Conservation (phyloP, 1,140 invertebrate species). For the Manduca sexta region DNA sequence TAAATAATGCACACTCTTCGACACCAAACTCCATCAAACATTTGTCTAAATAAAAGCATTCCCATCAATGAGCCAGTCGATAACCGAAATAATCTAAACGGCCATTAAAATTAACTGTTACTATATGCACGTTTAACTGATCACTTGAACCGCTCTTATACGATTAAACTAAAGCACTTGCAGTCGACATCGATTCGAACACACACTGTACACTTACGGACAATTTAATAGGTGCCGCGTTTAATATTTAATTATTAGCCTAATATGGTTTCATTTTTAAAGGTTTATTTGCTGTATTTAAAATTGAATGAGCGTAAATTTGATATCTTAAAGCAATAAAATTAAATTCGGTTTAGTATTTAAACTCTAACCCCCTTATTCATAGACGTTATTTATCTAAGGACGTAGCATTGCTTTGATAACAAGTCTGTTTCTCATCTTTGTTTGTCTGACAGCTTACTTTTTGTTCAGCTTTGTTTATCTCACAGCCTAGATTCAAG, state of each 20-base stretch:
- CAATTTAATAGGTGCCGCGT: background rate
- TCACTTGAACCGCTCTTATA: conserved; percentile 1
- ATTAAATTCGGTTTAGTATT: too few relatives aligned
- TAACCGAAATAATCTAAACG: background rate
- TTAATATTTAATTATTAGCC: background rate
- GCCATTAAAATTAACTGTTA: conserved; percentile 10
- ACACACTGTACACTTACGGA: background rate
- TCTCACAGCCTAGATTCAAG: too few relatives aligned
- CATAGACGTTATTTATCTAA: too few relatives aligned
- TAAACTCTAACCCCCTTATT: too few relatives aligned
- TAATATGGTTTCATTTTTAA: background rate
- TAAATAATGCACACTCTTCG: too few relatives aligned
- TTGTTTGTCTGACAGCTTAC: too few relatives aligned
- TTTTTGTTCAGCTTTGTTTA: too few relatives aligned
- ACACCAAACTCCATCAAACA: too few relatives aligned
- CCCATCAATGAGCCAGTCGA: conserved; percentile 11
- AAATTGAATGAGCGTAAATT: too few relatives aligned
- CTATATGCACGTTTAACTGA: conserved; percentile 4
- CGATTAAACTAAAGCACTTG: background rate
- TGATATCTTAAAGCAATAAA: too few relatives aligned
- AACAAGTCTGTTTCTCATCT: too few relatives aligned
- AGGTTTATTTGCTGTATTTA: background rate
- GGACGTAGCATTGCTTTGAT: too few relatives aligned
- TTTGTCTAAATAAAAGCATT: background rate
- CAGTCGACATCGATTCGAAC: background rate